These are phyloP conservation scores for Burhinus oedicnemus DNA, from an alignment of 2,113 vertebrate species.

Conservation along the genomic window DNA sequence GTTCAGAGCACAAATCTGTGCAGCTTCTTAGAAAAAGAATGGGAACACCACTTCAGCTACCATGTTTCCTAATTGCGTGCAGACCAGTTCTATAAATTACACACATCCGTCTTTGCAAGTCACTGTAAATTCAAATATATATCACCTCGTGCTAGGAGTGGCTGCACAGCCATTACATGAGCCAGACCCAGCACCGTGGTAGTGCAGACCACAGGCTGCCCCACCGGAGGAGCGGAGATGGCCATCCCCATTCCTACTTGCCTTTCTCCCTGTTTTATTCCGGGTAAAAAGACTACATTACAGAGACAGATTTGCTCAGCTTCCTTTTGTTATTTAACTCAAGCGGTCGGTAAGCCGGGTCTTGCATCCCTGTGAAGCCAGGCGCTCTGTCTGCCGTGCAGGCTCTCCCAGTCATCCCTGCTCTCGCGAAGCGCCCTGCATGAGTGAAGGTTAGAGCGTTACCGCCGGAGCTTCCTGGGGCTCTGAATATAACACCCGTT, in stretches of 20 bases:
- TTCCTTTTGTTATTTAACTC: background rate
- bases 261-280: background rate
- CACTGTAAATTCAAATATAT: background rate
- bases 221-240: fast-evolving
- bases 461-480: background rate
- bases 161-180: background rate
- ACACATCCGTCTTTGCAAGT: conserved; percentile 18
- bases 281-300: background rate
- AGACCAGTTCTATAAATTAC: conserved; percentile 23
- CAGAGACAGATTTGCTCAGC: background rate
- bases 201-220: background rate
- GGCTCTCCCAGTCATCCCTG: background rate
- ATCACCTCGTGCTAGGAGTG: background rate
- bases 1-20: background rate
- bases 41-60: background rate
- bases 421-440: background rate
- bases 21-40: conserved; percentile 10
- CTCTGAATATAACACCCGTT: background rate
- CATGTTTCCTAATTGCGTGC: background rate
- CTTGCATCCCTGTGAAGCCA: background rate
- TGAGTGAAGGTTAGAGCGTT: fast-evolving
- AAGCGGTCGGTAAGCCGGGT: fast-evolving
- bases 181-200: background rate
- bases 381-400: background rate
- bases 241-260: fast-evolving